Evolutionary conservation across 92 coral and sea anemone species (phyloP), one percentile per base, ranked within the genome.

Genomic region (Siderastrea siderea): DNA sequence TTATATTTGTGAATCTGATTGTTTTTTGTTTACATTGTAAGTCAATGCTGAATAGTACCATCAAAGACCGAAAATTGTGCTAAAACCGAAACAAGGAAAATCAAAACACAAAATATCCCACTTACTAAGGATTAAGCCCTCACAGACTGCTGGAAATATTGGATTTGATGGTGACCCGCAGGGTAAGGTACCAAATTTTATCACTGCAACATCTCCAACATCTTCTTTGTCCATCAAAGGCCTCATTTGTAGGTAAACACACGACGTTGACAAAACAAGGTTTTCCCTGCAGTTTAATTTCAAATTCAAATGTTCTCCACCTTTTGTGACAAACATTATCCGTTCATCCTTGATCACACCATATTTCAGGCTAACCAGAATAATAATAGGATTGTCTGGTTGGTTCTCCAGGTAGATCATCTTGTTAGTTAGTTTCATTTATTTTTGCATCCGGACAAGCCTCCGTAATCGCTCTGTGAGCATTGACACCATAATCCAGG

Each of bases 71-170:
- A 14, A 26, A 68, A 46, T 17, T 1, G 3, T 7, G 9, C 73
- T 44, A 6, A 7, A n/a, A 11, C 15, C 51, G 14, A 71, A 48
- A 71, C 68, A 63, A 63, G 2, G 19, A 13, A 26, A 63, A 7
- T 2, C 7, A 15, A 60, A 60, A 60, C 65, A 14, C 9, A 60
- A 60, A 3, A 63, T 16, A 60, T 16, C 0, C 16, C 43, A 77
- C 82, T 77, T 77, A 77, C 82, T 77, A 3, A 77, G 44, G 14
- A 77, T 77, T 44, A 77, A 49, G 55, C 82, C 82, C 70, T 77
- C 82, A 17, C 82, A 77, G 7, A 77, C 82, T 7, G 49, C 69
- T 2, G 1, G 69, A 26, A 45, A 77, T 0, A 16, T 59, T 12
- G 82, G 65, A 1, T 48, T 10, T 14, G 54, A 13, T 47, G 14